Evolutionary conservation across 2,113 vertebrate species (phyloP).

Genomic region (Cyprinodon brontotheroides): DNA sequence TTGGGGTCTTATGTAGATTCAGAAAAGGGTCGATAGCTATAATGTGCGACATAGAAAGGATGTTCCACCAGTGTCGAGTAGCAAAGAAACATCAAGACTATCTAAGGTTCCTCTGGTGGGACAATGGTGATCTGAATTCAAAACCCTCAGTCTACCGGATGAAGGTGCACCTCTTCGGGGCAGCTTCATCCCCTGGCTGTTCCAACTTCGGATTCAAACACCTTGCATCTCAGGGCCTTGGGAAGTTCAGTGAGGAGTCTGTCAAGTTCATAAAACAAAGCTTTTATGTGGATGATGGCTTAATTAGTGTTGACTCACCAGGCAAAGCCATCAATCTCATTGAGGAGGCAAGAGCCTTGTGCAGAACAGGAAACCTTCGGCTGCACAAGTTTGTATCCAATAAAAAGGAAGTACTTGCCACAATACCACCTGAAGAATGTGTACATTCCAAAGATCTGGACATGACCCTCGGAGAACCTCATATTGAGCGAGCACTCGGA

Average conservation of each 20-base stretch:
- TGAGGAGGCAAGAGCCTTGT: too few relatives aligned
- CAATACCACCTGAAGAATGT: too few relatives aligned
- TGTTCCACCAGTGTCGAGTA: not conserved
- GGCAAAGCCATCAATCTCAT: too few relatives aligned
- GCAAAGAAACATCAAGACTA: not conserved
- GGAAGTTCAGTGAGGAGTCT: too few relatives aligned
- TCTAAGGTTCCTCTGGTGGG: constrained; percentile 1
- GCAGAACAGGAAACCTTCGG: too few relatives aligned
- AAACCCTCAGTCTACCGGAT: not conserved
- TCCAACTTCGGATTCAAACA: not conserved
- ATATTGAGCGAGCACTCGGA: too few relatives aligned
- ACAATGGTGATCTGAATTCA: not conserved
- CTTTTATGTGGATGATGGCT: not conserved
- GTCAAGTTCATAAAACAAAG: not conserved
- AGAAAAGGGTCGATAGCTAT: not conserved
- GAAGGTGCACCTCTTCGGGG: not conserved
- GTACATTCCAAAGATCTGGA: too few relatives aligned
- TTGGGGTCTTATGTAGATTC: not conserved
- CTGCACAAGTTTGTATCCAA: too few relatives aligned
- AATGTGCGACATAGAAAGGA: not conserved
- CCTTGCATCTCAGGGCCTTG: not conserved
- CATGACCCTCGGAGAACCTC: too few relatives aligned
- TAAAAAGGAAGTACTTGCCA: too few relatives aligned
- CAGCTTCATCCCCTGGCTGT: not conserved
- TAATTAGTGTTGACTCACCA: not conserved